Conservation (phyloP, 37 sponge, comb jelly and placozoan genomes). For the Haliclona indistincta region DNA sequence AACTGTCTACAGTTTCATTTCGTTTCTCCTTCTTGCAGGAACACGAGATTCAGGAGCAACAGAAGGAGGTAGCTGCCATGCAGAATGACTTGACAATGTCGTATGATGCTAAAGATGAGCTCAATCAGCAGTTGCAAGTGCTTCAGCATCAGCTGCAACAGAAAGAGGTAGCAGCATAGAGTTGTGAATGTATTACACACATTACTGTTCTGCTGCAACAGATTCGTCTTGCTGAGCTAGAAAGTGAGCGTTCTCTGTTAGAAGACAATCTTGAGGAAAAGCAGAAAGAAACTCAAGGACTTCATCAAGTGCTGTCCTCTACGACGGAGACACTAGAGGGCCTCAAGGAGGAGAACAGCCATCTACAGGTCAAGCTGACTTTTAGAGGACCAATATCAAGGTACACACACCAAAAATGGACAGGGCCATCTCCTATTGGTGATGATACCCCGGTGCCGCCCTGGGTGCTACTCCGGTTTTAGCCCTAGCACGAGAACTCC, state of each 20-base stretch:
- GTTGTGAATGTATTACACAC: neutral
- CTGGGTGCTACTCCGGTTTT: too few relatives aligned
- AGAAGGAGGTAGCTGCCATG: neutral
- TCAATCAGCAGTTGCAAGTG: neutral
- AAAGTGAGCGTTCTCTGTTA: neutral
- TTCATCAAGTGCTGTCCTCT: neutral
- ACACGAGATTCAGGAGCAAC: constrained; percentile 5
- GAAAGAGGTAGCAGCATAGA: neutral
- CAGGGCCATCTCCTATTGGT: too few relatives aligned
- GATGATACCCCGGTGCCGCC: too few relatives aligned
- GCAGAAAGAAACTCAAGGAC: neutral
- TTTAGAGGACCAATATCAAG: neutral
- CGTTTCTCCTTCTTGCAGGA: neutral
- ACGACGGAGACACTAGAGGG: constrained; percentile 4
- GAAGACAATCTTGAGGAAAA: neutral
- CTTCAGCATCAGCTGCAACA: constrained; percentile 3
- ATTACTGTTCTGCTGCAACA: neutral
- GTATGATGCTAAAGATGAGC: neutral
- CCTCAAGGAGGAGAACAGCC: neutral
- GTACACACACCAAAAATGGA: too few relatives aligned
- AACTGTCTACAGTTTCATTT: neutral
- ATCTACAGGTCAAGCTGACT: neutral
- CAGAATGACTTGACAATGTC: neutral
- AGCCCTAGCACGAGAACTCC: too few relatives aligned
- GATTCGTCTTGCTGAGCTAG: neutral